These are phyloP conservation scores for Hexactinellida sp. DNA, from an alignment of 37 sponge, comb jelly and placozoan species.

Conservation along the genomic window DNA sequence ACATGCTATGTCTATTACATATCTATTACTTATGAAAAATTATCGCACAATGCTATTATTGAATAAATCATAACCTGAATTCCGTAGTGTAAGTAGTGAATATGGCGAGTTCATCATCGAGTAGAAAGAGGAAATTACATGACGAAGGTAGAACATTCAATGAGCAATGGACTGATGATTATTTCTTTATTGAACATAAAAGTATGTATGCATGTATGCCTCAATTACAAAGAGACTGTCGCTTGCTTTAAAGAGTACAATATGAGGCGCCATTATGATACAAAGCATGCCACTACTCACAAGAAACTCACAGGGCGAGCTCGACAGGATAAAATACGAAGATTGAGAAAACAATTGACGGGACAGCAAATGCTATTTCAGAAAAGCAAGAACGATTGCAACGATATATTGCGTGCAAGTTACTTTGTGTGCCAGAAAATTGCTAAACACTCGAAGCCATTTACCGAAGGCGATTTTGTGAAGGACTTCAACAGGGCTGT, in stretches of 20 bases:
- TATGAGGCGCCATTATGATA: neutral
- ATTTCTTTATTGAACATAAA: neutral
- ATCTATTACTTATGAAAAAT: neutral
- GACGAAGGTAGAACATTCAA: neutral
- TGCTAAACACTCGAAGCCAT: neutral
- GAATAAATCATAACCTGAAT: neutral
- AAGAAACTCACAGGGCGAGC: neutral
- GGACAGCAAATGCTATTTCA: neutral
- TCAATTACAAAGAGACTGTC: neutral
- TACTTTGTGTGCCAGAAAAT: neutral
- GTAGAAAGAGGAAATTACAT: neutral
- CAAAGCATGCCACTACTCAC: neutral
- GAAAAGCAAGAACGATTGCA: neutral
- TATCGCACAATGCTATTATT: neutral
- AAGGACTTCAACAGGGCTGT: neutral
- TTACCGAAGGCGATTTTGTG: neutral
- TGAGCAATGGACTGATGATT: neutral
- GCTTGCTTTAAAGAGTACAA: neutral
- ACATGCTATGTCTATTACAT: neutral
- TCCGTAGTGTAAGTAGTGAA: neutral
- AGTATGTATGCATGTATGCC: neutral
- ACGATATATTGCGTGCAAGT: neutral
- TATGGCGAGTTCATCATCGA: neutral
- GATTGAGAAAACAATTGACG: neutral
- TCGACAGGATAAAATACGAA: neutral